Evolutionary conservation across 1,140 invertebrate genomes (phyloP).

Genomic region (Leptopilina clavipes): DNA sequence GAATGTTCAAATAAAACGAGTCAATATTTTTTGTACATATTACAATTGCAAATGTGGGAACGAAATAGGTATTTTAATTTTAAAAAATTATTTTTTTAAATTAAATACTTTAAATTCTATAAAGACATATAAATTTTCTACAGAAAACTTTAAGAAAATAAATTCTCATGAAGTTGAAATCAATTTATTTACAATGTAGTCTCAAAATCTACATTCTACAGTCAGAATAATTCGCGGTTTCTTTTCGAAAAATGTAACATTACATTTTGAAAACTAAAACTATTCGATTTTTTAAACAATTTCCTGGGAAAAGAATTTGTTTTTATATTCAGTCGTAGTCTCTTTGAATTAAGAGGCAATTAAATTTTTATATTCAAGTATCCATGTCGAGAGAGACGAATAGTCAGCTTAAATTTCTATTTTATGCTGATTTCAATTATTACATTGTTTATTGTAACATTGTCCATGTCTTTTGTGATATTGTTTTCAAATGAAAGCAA

Average conservation of each 20-base stretch:
- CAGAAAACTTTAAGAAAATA: neutral
- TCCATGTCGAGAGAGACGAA: neutral
- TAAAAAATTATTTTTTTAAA: neutral
- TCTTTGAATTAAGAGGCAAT: neutral
- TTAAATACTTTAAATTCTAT: neutral
- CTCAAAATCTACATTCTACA: constrained; percentile 15
- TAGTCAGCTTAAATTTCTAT: neutral
- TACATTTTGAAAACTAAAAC: neutral
- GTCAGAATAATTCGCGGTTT: neutral
- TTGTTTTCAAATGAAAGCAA: constrained; percentile 5
- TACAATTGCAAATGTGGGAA: too few relatives aligned
- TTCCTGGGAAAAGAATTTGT: neutral
- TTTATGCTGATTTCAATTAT: too few relatives aligned
- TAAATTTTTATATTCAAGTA: neutral
- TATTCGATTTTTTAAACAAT: neutral
- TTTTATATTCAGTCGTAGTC: neutral
- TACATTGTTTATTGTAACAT: neutral
- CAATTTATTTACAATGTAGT: constrained; percentile 9
- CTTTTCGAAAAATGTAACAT: constrained; percentile 3
- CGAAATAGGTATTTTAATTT: neutral
- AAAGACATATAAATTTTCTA: neutral
- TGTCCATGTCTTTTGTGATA: neutral
- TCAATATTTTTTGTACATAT: neutral
- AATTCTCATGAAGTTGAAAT: neutral
- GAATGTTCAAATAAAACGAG: constrained; percentile 72